Conservation (phyloP, 2,888 invertebrate species). For the Ephialtes manifestator region DNA sequence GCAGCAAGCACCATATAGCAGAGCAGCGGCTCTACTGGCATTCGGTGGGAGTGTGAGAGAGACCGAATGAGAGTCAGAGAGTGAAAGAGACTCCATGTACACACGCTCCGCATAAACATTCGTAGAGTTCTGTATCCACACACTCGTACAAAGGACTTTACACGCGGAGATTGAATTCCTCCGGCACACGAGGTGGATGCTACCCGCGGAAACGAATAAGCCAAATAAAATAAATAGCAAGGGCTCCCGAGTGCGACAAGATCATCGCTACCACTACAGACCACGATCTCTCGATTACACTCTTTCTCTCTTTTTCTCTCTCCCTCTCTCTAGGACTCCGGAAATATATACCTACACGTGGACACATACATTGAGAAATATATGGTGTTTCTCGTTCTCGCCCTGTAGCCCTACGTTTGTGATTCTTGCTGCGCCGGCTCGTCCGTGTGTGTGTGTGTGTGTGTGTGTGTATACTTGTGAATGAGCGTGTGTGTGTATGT, state of each 20-base stretch:
- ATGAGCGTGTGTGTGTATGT: slow-evolving; percentile 63
- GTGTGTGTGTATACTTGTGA: slow-evolving; percentile 54
- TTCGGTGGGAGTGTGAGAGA: slow-evolving; percentile 5
- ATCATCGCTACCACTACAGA: slow-evolving; percentile 10
- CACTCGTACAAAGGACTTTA: slow-evolving; percentile 15
- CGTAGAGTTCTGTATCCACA: slow-evolving; percentile 42
- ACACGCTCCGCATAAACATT: slow-evolving; percentile 71
- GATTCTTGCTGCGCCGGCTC: slow-evolving; percentile 4
- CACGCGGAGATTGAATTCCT: slow-evolving; percentile 81
- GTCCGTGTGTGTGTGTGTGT: slow-evolving; percentile 60
- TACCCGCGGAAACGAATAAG: slow-evolving; percentile 80
- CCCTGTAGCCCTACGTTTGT: neutral
- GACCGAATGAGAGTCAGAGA: slow-evolving; percentile 22
- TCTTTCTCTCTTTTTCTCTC: no score
- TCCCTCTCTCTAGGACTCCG: neutral
- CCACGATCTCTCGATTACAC: slow-evolving; percentile 12
- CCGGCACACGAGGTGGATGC: slow-evolving; percentile 63
- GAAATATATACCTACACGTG: neutral
- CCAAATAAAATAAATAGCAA: slow-evolving; percentile 82
- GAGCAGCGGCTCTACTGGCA: slow-evolving; percentile 39
- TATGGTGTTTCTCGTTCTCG: neutral
- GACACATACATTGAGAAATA: slow-evolving; percentile 8
- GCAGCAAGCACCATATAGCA: slow-evolving; percentile 49
- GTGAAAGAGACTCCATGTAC: slow-evolving; percentile 39
- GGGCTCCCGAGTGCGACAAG: slow-evolving; percentile 43